phyloP scores from a whole-genome alignment of 2,113 vertebrate genomes.

The Smithornis capensis region DNA sequence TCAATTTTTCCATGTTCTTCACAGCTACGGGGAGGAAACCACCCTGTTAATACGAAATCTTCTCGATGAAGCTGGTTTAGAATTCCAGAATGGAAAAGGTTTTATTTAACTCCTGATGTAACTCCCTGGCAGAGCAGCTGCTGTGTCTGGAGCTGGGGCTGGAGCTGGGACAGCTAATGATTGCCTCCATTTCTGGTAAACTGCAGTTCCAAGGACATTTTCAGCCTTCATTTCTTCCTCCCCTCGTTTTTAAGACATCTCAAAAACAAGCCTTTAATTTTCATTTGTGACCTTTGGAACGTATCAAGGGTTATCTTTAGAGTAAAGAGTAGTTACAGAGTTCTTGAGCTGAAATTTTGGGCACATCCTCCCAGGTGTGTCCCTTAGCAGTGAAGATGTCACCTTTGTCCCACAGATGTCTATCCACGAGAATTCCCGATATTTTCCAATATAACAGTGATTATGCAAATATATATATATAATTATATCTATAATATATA shows the following conservation, averaged over 20 bases:
- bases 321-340: neutral
- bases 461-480: no score
- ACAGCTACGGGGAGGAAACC: neutral
- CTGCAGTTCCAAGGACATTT: neutral
- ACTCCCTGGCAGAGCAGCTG: neutral
- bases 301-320: neutral
- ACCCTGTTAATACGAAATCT: slow-evolving; percentile 40
- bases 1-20: slow-evolving; percentile 22
- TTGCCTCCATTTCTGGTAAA: slow-evolving; percentile 2
- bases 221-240: neutral
- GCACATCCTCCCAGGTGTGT: neutral
- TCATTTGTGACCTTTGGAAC: neutral
- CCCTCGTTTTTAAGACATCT: neutral
- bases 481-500: no score
- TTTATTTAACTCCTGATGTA: slow-evolving; percentile 5
- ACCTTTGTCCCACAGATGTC: neutral
- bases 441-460: neutral
- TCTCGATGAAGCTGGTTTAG: neutral
- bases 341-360: neutral
- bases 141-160: neutral
- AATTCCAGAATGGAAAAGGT: slow-evolving; percentile 21
- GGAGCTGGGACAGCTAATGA: neutral
- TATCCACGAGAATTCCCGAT: neutral
- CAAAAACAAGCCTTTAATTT: neutral
- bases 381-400: no score